Conservation (phyloP, 2,113 vertebrate species). For the Xiphophorus maculatus region DNA sequence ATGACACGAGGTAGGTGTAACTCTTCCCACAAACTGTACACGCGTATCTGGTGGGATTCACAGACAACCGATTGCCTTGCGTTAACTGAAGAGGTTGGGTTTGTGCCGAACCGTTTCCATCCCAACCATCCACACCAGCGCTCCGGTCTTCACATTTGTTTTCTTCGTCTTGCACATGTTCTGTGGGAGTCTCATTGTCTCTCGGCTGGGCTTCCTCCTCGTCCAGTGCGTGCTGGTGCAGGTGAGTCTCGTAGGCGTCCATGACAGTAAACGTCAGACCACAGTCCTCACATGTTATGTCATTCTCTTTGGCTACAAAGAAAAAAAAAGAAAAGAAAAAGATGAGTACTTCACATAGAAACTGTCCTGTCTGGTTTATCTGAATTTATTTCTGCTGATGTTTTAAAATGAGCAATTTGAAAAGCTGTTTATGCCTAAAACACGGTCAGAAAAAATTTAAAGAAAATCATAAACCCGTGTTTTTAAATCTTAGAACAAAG, state of each 20-base stretch:
- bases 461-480: no score
- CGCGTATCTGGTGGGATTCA: not conserved
- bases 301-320: constrained; percentile 39
- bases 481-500: no score
- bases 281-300: constrained; percentile 60
- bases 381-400: no score
- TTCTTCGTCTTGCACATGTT: not conserved
- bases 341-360: not conserved
- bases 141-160: not conserved
- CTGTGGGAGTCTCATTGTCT: not conserved
- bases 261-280: constrained; percentile 49
- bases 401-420: no score
- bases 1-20: constrained; percentile 67
- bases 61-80: not conserved
- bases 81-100: not conserved
- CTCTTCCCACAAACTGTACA: constrained; percentile 71
- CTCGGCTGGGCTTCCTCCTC: constrained; percentile 2
- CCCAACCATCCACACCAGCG: not conserved
- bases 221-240: constrained; percentile 58
- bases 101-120: constrained; percentile 5
- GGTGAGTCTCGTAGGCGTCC: constrained; percentile 48
- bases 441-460: no score
- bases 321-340: constrained; percentile 23
- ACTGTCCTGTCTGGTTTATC: not conserved
- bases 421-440: no score